Evolutionary conservation across 2,888 invertebrate genomes (phyloP).

Genomic region (Coenonympha glycerion): DNA sequence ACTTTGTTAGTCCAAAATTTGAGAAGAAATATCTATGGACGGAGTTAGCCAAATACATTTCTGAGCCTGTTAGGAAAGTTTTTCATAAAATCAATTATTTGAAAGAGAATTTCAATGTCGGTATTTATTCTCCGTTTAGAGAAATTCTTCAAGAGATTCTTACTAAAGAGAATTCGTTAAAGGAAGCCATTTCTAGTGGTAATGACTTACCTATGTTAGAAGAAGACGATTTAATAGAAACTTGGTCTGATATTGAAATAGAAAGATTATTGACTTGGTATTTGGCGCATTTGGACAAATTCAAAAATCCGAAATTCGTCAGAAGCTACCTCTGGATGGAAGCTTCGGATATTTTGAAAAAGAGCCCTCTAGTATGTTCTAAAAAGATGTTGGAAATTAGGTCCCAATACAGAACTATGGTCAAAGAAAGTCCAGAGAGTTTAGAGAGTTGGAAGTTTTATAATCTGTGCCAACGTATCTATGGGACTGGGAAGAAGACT

Average conservation of each 20-base stretch:
- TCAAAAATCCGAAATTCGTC: conserved; percentile 63
- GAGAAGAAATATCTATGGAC: conserved; percentile 62
- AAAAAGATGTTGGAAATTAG: conserved; percentile 66
- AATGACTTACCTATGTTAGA: conserved; percentile 13
- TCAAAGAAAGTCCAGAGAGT: conserved; percentile 46
- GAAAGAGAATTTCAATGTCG: conserved; percentile 44
- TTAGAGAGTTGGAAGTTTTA: conserved; percentile 54
- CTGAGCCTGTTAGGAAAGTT: conserved; percentile 48
- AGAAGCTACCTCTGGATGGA: conserved; percentile 63
- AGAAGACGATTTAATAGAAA: conserved; percentile 35
- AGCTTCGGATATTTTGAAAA: conserved; percentile 49
- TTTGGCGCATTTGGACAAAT: conserved; percentile 60
- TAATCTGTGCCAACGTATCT: conserved; percentile 63
- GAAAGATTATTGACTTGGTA: conserved; percentile 60
- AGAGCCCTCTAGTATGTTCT: conserved; percentile 56
- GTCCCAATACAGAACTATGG: conserved; percentile 56
- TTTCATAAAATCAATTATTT: conserved; percentile 61
- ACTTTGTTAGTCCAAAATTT: conserved; percentile 56
- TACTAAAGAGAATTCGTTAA: conserved; percentile 34
- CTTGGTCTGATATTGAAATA: conserved; percentile 53
- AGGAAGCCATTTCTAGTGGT: conserved; percentile 33
- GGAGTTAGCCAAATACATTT: conserved; percentile 48
- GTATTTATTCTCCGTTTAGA: conserved; percentile 22
- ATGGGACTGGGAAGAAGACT: conserved; percentile 58
- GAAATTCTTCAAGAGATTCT: conserved; percentile 36